Evolutionary conservation across 2,797 vertebrate species (phyloP).

Genomic region (Sebastes cheni): DNA sequence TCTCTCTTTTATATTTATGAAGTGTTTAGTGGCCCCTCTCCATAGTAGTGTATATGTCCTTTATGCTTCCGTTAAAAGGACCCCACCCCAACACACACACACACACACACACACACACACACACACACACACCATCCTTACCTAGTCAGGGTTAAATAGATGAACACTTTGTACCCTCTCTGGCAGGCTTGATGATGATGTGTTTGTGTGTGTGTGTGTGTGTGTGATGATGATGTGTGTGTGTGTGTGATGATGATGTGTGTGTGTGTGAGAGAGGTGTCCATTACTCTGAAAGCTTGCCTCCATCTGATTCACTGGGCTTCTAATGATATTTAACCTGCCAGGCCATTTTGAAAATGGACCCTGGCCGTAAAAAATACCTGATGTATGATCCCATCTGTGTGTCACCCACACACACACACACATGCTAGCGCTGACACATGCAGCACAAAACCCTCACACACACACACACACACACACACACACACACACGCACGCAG

Average conservation of each 20-base stretch:
- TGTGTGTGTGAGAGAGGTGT: background rate
- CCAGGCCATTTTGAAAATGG: conserved; percentile 48
- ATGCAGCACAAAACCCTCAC: background rate
- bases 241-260: background rate
- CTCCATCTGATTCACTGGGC: conserved; percentile 32
- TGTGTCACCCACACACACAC: background rate
- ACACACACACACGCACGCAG: background rate
- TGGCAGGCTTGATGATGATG: background rate
- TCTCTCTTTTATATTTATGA: conserved; percentile 45
- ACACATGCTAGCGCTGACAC: background rate
- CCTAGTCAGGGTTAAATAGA: conserved; percentile 29
- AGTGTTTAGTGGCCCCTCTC: conserved; percentile 25
- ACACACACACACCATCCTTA: background rate
- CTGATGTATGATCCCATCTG: conserved; percentile 16
- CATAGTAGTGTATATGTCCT: conserved; percentile 38
- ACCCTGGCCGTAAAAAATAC: conserved; percentile 20
- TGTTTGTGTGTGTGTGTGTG: background rate
- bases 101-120: background rate
- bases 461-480: background rate
- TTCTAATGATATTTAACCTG: conserved; percentile 60
- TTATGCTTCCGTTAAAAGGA: conserved; percentile 27
- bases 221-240: background rate
- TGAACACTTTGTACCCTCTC: conserved; percentile 1
- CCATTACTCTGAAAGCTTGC: conserved; percentile 59
- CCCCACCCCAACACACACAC: background rate